phyloP scores from a whole-genome alignment of 2,113 vertebrate genomes.

The Aspiorhynchus laticeps region DNA sequence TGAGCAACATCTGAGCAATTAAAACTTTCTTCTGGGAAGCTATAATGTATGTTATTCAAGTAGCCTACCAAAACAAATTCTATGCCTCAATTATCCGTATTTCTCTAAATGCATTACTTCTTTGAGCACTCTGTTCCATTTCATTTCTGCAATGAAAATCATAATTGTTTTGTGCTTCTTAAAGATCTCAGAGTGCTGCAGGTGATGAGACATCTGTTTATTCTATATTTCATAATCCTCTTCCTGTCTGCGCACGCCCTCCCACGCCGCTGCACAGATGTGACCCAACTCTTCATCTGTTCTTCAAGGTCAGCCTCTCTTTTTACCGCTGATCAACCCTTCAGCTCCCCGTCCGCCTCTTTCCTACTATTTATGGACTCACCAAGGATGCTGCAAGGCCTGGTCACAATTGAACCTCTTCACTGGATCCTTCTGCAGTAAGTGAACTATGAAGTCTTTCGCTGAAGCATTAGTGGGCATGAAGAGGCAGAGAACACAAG shows the following conservation, averaged over 20 bases:
- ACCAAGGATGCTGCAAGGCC: conserved; percentile 87
- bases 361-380: conserved; percentile 63
- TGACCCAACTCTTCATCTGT: conserved; percentile 13
- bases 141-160: background rate
- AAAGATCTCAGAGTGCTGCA: background rate
- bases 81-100: background rate
- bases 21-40: background rate
- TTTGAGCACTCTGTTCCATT: background rate
- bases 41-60: background rate
- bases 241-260: background rate
- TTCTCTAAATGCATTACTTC: background rate
- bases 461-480: conserved; percentile 66
- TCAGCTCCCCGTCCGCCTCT: conserved; percentile 18
- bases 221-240: conserved; percentile 6
- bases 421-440: conserved; percentile 85
- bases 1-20: background rate
- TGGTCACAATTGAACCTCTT: conserved; percentile 84
- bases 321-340: conserved; percentile 24
- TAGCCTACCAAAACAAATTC: background rate
- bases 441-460: conserved; percentile 86
- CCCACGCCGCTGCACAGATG: conserved; percentile 26
- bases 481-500: conserved; percentile 46
- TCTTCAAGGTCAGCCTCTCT: conserved; percentile 30
- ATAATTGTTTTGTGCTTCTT: background rate
- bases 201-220: conserved; percentile 29